These are phyloP conservation scores for Eremobia ochroleuca DNA, from an alignment of 2,888 invertebrate species.

Conservation along the genomic window DNA sequence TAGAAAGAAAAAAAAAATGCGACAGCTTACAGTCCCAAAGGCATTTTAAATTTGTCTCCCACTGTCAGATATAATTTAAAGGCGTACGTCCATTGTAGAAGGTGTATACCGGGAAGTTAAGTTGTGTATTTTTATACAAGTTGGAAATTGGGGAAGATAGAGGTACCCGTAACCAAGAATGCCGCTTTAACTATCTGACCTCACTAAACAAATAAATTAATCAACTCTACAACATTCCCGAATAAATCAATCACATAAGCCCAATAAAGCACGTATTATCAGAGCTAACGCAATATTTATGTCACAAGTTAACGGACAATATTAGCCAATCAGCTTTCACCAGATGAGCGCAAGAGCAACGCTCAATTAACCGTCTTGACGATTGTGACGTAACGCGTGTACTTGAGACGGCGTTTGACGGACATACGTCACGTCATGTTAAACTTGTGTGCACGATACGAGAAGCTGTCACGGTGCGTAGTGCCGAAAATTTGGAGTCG, in stretches of 20 bases:
- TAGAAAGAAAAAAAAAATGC: too few relatives aligned
- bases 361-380: constrained; percentile 43
- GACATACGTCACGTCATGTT: constrained; percentile 40
- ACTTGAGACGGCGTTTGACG: constrained; percentile 30
- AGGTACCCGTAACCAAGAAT: neutral
- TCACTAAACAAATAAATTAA: constrained; percentile 16
- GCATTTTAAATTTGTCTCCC: neutral
- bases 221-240: constrained; percentile 19
- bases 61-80: neutral
- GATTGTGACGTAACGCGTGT: constrained; percentile 47
- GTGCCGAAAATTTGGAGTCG: neutral
- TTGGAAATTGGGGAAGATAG: neutral
- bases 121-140: neutral
- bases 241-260: constrained; percentile 23
- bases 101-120: neutral
- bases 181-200: neutral
- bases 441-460: constrained; percentile 18
- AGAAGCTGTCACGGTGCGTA: constrained; percentile 15
- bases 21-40: neutral
- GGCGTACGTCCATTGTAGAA: neutral
- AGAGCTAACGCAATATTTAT: constrained; percentile 49
- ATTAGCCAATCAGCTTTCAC: constrained; percentile 60
- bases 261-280: constrained; percentile 22
- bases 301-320: constrained; percentile 43
- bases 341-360: constrained; percentile 47